Conservation (phyloP, 2,113 vertebrate species). For the Myrmecophaga tridactyla region DNA sequence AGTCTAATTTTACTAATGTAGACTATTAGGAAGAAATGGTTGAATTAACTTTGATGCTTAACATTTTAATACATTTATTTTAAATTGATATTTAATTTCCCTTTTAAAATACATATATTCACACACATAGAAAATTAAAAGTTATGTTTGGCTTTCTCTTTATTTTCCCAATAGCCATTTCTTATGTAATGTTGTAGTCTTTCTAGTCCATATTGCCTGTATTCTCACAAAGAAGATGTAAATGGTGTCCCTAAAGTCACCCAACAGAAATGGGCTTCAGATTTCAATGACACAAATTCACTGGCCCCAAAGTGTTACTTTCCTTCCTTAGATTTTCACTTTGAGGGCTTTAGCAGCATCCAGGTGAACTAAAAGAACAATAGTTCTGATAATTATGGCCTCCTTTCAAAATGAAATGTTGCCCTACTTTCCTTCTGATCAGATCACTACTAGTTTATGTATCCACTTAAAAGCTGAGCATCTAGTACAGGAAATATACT, state of each 20-base stretch:
- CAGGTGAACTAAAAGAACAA: constrained; percentile 37
- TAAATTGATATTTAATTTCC: not conserved
- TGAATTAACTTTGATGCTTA: not conserved
- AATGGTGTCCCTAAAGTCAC: not conserved
- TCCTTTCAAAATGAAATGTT: constrained; percentile 70
- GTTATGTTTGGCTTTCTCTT: not conserved
- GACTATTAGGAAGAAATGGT: not conserved
- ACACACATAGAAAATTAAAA: not conserved
- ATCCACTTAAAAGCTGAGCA: constrained; percentile 64
- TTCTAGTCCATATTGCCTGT: not conserved
- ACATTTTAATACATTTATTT: not conserved
- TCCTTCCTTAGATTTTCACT: constrained; percentile 36
- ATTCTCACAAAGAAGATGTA: not conserved
- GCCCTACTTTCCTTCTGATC: constrained; percentile 40
- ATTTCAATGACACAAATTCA: constrained; percentile 34
- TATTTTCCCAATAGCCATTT: not conserved
- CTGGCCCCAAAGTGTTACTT: constrained; percentile 10
- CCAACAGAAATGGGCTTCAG: constrained; percentile 16
- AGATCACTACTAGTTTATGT: constrained; percentile 65
- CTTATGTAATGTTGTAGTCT: not conserved
- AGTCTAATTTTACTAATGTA: constrained; percentile 4
- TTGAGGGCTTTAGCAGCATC: constrained; percentile 53
- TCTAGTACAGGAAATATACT: constrained; percentile 53
- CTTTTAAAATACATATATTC: not conserved
- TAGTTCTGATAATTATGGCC: constrained; percentile 72